Conservation (phyloP, 2,797 vertebrate species). For the Manis javanica region DNA sequence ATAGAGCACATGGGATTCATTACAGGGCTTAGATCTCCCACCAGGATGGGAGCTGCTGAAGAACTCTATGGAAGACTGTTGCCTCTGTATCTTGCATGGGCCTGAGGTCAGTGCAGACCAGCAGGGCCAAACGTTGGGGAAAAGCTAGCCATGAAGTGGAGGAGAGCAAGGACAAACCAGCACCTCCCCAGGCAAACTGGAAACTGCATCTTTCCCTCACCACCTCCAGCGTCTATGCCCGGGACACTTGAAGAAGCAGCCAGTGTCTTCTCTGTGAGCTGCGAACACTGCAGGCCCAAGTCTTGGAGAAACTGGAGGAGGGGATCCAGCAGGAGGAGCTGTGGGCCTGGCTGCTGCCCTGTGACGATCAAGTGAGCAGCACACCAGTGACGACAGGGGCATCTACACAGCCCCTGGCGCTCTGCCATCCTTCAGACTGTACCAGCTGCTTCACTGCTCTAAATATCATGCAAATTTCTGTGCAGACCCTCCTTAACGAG, state of each 20-base stretch:
- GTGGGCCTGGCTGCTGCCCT: not conserved
- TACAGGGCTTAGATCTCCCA: not conserved
- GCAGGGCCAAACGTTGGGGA: not conserved
- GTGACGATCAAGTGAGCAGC: not conserved
- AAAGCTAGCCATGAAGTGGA: not conserved
- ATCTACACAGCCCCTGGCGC: accelerated
- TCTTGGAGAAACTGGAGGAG: not conserved
- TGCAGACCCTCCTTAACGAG: not conserved
- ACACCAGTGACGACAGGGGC: accelerated
- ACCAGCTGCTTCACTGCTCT: not conserved
- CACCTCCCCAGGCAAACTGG: not conserved
- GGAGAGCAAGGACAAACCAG: not conserved
- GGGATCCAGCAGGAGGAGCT: not conserved
- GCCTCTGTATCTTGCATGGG: not conserved
- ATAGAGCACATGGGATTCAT: not conserved
- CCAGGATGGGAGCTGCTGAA: not conserved
- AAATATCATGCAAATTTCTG: not conserved
- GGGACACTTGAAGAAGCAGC: not conserved
- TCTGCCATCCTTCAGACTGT: not conserved
- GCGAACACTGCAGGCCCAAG: not conserved
- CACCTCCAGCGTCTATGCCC: not conserved
- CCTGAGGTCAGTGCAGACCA: not conserved
- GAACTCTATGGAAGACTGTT: not conserved
- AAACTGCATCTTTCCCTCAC: not conserved
- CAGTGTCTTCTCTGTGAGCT: not conserved